Base-by-base conservation (phyloP, 2,797 vertebrate genomes). In the Carduelis carduelis region DNA sequence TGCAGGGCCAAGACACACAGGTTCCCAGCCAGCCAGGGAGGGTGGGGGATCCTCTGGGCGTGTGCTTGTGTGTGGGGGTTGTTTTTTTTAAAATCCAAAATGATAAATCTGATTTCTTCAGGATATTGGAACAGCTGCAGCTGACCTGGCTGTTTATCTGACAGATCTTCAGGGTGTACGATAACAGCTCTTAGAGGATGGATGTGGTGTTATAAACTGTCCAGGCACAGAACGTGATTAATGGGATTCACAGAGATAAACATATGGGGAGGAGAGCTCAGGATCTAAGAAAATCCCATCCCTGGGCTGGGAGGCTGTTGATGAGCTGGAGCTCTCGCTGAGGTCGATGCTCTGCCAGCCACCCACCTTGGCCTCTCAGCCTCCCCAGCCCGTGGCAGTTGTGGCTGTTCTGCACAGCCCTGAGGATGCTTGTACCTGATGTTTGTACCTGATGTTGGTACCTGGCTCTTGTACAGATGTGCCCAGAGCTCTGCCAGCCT, bases 101-200 rank as follows among this genome's bases (percentile, higher is more conserved):
- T 83, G 95, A 95, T 96, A 79, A 88, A 96, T 96, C 92, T 86
- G 89, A 96, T 94, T 96, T 92, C 95, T 95, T 88, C 79, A 78
- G 95, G 95, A 91, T 92, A 90, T 70, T 95, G 96, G 94, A 94
- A 76, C 94, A 90, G 96, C 96, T 95, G 94, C 92, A 92, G 94
- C 95, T 94, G 84, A 96, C 94, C 96, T 88, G 94, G 95, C 95
- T 88, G 9, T 88, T 96, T 96, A 96, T 92, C 95, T 79, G 94
- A 82, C 87, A 94, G 79, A 94, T 95, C 95, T 91, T 96, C 65
- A 7, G 95, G 69, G 65, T 76, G 89, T 50, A 65, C 5, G 85
- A 95, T 93, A 96, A 90, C 87, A 70, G 92, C 92, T 95, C 95
- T 63, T 94, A 79, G 76, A 95, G 92, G 94, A 96, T 96, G 94